Evolutionary conservation across 1,140 invertebrate species (phyloP).

Genomic region (Drosophila quadrilineata): DNA sequence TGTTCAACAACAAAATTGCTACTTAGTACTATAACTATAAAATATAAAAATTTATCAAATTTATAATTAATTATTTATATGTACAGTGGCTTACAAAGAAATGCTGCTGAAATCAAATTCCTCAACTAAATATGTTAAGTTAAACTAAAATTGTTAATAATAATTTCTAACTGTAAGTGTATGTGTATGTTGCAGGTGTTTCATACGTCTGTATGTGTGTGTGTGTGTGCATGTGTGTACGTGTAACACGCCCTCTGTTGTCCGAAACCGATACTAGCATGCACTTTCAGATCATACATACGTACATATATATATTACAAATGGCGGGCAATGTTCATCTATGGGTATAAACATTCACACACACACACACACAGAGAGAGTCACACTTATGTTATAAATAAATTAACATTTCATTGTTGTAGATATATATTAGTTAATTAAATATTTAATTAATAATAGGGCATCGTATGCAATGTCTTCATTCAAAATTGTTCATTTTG

Average conservation of each 20-base stretch:
- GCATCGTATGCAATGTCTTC: conserved; percentile 66
- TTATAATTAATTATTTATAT: conserved; percentile 20
- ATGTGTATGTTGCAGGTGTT: no score
- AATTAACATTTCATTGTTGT: conserved; percentile 60
- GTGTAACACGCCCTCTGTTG: conserved; percentile 31
- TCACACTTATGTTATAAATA: conserved; percentile 53
- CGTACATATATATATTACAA: no score
- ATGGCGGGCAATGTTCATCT: no score
- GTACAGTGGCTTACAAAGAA: conserved; percentile 39
- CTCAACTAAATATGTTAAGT: no score
- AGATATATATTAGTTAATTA: conserved; percentile 12
- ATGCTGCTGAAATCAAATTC: conserved; percentile 25
- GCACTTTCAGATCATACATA: conserved; percentile 48
- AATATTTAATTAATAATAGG: conserved; percentile 30
- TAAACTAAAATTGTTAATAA: conserved; percentile 30
- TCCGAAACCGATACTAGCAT: conserved; percentile 33
- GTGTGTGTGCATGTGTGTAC: conserved; percentile 19
- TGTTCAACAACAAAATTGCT: conserved; percentile 63
- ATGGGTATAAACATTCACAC: conserved; percentile 32
- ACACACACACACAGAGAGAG: conserved; percentile 17
- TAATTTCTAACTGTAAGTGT: conserved; percentile 16
- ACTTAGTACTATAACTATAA: conserved; percentile 32
- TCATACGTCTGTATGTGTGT: no score
- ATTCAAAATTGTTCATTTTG: conserved; percentile 63
- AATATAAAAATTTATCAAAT: conserved; percentile 40